Base-by-base conservation (phyloP, 2,113 vertebrate species). In the Antennarius striatus region DNA sequence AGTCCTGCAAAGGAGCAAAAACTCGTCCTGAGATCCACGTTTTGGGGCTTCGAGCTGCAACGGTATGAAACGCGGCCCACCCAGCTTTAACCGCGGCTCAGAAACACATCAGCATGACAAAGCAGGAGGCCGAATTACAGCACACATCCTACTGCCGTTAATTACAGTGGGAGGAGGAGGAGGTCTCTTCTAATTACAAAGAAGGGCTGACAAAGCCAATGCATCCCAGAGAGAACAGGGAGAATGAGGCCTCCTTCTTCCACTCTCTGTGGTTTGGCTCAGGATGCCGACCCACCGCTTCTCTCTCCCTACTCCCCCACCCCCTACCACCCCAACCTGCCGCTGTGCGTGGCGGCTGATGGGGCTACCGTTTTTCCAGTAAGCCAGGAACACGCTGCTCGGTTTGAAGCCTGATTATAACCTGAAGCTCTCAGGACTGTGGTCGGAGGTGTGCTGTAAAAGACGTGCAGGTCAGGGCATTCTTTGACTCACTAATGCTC, bases 111-210 rank as follows among this genome's bases (percentile, higher is more conserved):
- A 77, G 64, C 82, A 80, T 79, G 73, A 86, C 75, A 70, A 84
- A 80, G 75, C 79, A 60, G 70, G 77, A 71, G 79, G 77, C 59
- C 71, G 72, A 79, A 75, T 81, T 77, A 82, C 78, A 71, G 61
- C 70, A 85, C 68, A 80, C 80, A 75, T 81, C 75, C 78, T 70
- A 68, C 81, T 76, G 62, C 71, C 84, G 85, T 81, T 88, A 86
- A 89, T 90, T 89, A 88, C 70, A 73, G 71, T 50, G 69, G 65
- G 69, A 81, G 80, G 63, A 81, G 80, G 63, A 71, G 77, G 52
- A 80, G 69, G 76, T 82, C 79, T 75, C 59, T 77, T 80, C 62
- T 89, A 88, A 91, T 91, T 88, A 86, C 80, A 86, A 79, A 80
- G 86, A 82, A 85, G 73, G 80, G 80, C 86, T 77, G 89, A 88